Percentiles rank a stretch among this genome's conserved stretches.
Conservation (phyloP, 2,888 invertebrate species). For the Epirrita christyi region DNA sequence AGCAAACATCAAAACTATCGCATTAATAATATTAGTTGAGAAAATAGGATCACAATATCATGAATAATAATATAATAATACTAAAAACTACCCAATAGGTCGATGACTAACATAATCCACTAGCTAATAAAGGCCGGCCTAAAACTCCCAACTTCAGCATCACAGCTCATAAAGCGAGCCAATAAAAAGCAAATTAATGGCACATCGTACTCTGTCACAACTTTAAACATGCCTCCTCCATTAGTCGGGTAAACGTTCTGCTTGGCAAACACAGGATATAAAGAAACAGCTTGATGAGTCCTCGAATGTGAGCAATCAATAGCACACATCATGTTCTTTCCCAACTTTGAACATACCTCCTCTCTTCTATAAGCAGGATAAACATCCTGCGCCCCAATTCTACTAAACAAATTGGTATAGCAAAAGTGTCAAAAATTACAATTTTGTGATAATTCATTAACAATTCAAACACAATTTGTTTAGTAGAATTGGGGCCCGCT, state of each 20-base stretch:
- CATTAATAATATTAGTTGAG: too few relatives aligned
- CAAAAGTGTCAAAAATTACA: too few relatives aligned
- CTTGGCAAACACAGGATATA: neutral
- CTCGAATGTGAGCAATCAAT: neutral
- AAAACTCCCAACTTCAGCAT: constrained; percentile 21
- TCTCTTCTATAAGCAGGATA: too few relatives aligned
- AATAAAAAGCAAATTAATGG: constrained; percentile 35
- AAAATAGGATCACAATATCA: neutral
- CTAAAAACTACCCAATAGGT: constrained; percentile 1
- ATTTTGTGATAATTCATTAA: too few relatives aligned
- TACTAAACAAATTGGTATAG: too few relatives aligned
- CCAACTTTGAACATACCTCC: too few relatives aligned
- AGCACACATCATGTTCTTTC: too few relatives aligned
- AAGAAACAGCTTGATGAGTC: neutral
- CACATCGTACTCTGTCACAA: constrained; percentile 11
- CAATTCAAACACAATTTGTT: too few relatives aligned
- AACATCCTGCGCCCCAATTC: too few relatives aligned
- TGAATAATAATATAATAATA: constrained; percentile 8
- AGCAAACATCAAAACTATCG: too few relatives aligned
- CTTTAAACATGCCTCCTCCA: constrained; percentile 49
- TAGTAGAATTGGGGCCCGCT: too few relatives aligned
- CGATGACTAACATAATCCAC: constrained; percentile 7
- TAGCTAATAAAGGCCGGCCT: constrained; percentile 10
- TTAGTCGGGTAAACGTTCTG: constrained; percentile 37
- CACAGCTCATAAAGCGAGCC: constrained; percentile 23